Conservation (phyloP, 2,113 vertebrate genomes). For the Phainopepla nitens region DNA sequence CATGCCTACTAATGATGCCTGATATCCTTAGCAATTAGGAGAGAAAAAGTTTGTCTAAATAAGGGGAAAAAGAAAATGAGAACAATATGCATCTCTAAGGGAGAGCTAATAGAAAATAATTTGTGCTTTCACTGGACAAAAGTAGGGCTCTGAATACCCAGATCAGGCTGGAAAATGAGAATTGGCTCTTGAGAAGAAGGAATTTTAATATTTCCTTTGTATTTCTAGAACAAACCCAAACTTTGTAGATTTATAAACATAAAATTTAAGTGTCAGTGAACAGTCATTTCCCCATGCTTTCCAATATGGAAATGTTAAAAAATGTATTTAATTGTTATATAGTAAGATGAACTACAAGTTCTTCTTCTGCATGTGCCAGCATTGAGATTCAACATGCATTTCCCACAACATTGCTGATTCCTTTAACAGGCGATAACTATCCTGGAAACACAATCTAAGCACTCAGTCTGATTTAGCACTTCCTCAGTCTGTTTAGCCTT, state of each 20-base stretch:
- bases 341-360: not conserved
- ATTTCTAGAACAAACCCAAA: not conserved
- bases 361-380: not conserved
- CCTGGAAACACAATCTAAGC: not conserved
- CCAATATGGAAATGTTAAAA: not conserved
- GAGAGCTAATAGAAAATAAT: not conserved
- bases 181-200: not conserved
- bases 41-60: not conserved
- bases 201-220: not conserved
- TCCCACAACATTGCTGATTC: not conserved
- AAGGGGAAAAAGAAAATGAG: not conserved
- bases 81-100: not conserved
- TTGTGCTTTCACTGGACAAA: not conserved
- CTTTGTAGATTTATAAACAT: not conserved
- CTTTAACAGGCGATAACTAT: not conserved
- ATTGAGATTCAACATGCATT: fast-evolving
- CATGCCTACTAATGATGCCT: not conserved
- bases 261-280: not conserved
- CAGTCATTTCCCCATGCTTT: not conserved
- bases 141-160: not conserved
- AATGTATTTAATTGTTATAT: not conserved
- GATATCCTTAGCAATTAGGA: not conserved
- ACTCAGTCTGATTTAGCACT: not conserved
- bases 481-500: not conserved
- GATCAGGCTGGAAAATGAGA: not conserved